These are phyloP conservation scores for Erebia ligea DNA, from an alignment of 2,888 invertebrate genomes.

Conservation along the genomic window DNA sequence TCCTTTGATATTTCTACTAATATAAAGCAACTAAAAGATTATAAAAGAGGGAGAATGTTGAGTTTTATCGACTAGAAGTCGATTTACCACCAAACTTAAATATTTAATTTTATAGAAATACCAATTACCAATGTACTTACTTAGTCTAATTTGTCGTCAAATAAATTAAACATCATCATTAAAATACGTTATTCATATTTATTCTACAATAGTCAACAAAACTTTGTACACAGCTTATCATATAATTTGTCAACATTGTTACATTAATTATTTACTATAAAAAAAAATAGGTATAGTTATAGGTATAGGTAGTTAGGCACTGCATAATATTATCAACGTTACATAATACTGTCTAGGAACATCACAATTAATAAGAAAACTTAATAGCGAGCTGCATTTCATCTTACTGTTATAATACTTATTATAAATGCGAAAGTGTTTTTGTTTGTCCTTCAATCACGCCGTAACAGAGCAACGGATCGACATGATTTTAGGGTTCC, in stretches of 20 bases:
- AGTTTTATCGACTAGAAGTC: too few relatives aligned
- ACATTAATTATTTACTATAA: conserved; percentile 5
- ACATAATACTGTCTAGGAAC: conserved; percentile 72
- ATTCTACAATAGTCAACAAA: conserved; percentile 53
- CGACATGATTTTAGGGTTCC: too few relatives aligned
- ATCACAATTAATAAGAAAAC: conserved; percentile 57
- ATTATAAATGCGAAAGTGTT: too few relatives aligned
- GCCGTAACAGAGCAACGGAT: too few relatives aligned
- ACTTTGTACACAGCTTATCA: conserved; percentile 63
- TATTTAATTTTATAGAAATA: too few relatives aligned
- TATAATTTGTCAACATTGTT: conserved; percentile 47
- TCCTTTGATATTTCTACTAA: too few relatives aligned
- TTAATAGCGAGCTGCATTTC: not conserved
- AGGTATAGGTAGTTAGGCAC: conserved; percentile 12
- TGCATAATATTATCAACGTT: conserved; percentile 39
- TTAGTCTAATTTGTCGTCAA: conserved; percentile 1
- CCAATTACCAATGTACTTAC: not conserved
- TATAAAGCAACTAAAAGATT: too few relatives aligned
- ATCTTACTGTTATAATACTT: not conserved
- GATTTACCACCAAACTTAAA: too few relatives aligned
- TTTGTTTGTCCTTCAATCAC: too few relatives aligned
- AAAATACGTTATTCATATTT: conserved; percentile 44
- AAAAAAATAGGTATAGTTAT: too few relatives aligned
- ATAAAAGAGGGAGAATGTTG: too few relatives aligned
- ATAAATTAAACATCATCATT: conserved; percentile 23